Base-by-base conservation (phyloP, 1,140 invertebrate genomes). In the Tetramorium parvispinum region DNA sequence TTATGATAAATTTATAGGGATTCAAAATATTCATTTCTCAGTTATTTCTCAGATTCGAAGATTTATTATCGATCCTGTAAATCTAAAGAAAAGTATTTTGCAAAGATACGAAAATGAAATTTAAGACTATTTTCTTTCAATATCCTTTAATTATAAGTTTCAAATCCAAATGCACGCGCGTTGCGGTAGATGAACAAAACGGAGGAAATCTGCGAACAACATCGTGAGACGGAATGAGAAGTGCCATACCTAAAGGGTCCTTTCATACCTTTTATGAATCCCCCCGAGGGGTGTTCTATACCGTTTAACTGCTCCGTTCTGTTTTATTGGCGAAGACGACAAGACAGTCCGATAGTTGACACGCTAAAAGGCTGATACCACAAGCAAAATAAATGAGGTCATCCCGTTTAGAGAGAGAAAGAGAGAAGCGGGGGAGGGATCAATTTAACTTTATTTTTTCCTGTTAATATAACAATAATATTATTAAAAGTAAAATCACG, bases 301-400 rank as follows among this genome's bases (percentile, higher is more conserved):
- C 37, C 21, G 55, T 77, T 85, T 88, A 88, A 85, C 65, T 32
- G 21, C 68, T 43, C 40, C 46, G 16, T 71, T 55, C 43, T 73
- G 37, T 81, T 87, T 78, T 55, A 81, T 87, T 87, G 37, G 61
- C 11, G 11, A 57, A 77, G 40, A 55, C 51, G 59, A 78, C 81
- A 73, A 32, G 32, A 77, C 11, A 18, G 43, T 37, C 53, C 46
- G 57, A 89, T 73, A 88, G 77, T 75, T 71, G 73, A 88, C 43
- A 76, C 73, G 71, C 55, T 71, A 83, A 88, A 78, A 73, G 68
- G 81, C 18, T 61, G 87, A 85, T 88, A 87, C 6, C 24, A 46
- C 37, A 8, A 21, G 11, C 27, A n/a, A 70, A 81, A 81, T 82
- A 89, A 89, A 82, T 75, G 55, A 85, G 55, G 49, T 40, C 70